Conservation (phyloP, 1,140 invertebrate genomes). For the Rhynchophorus ferrugineus region DNA sequence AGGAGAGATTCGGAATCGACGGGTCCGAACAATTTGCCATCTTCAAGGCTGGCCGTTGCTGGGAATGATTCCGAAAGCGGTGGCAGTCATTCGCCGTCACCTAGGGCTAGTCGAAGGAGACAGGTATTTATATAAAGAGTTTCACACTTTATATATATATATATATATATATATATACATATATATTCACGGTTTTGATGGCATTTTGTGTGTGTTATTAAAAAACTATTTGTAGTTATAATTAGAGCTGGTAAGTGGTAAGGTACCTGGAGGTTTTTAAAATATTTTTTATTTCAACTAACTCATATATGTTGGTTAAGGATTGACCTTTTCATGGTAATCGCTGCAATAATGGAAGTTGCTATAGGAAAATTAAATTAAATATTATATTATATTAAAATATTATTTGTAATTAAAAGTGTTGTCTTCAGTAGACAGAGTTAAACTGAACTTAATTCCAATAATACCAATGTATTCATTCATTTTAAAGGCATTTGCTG, state of each 20-base stretch:
- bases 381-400: no score
- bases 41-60: slow-evolving; percentile 55
- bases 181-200: not conserved
- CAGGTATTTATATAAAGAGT: slow-evolving; percentile 47
- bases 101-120: slow-evolving; percentile 70
- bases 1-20: slow-evolving; percentile 57
- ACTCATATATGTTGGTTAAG: no score
- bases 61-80: slow-evolving; percentile 79
- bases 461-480: no score
- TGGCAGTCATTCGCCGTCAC: slow-evolving; percentile 77
- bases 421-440: no score
- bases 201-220: not conserved
- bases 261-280: no score
- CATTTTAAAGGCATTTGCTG: no score
- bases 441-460: no score
- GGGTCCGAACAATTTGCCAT: slow-evolving; percentile 25
- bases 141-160: not conserved
- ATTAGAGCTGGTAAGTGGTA: not conserved
- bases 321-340: no score
- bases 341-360: no score
- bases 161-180: slow-evolving; percentile 1
- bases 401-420: no score
- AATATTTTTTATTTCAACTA: no score
- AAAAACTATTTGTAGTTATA: not conserved
- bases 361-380: no score